phyloP scores from a whole-genome alignment of 2,797 vertebrate species.

The Cynodonichthys magdalenae region DNA sequence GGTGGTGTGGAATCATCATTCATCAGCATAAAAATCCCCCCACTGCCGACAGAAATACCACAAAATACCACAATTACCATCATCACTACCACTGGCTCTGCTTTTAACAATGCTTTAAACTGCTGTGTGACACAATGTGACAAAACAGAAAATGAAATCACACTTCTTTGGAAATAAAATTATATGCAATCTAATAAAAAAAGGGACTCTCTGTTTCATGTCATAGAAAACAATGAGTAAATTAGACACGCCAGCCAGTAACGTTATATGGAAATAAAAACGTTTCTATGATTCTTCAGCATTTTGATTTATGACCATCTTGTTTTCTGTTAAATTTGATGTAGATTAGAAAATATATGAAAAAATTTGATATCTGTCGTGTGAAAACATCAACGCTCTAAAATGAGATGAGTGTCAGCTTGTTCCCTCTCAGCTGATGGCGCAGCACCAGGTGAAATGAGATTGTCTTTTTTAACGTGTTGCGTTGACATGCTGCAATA shows the following conservation, averaged over 20 bases:
- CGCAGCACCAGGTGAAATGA: constrained; percentile 30
- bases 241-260: constrained; percentile 2
- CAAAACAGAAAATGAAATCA: not conserved
- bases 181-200: not conserved
- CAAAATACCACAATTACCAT: not conserved
- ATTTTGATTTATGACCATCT: constrained; percentile 5
- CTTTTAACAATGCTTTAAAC: not conserved
- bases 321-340: constrained; percentile 31
- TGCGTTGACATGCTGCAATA: constrained; percentile 40
- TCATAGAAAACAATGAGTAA: constrained; percentile 16
- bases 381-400: not conserved
- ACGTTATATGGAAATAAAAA: not conserved
- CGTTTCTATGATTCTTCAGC: constrained; percentile 6
- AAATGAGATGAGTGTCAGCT: constrained; percentile 35
- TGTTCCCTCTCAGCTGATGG: constrained; percentile 8
- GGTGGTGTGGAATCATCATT: not conserved
- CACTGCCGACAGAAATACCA: not conserved
- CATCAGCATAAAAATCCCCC: not conserved
- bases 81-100: not conserved
- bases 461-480: constrained; percentile 34
- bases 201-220: not conserved
- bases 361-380: constrained; percentile 13
- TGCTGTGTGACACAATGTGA: constrained; percentile 1
- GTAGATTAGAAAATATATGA: not conserved
- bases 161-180: not conserved